Percentiles rank a stretch among this genome's conserved stretches.
Conservation (phyloP, 2,113 vertebrate species). For the Zapus hudsonius region DNA sequence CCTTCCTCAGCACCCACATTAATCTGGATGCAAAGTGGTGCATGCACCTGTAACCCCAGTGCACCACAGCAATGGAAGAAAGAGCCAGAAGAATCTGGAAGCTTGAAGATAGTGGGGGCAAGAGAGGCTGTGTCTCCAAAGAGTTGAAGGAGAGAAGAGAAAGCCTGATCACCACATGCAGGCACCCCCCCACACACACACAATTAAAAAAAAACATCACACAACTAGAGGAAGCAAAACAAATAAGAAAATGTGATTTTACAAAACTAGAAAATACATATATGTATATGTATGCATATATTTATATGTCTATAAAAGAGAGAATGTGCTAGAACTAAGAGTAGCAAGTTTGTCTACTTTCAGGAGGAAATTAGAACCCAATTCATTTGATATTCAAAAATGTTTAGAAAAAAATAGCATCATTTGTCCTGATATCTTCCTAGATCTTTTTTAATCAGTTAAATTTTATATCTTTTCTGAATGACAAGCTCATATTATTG, state of each 20-base stretch:
- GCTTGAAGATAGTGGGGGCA: neutral
- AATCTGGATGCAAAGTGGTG: no score
- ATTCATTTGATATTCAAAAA: neutral
- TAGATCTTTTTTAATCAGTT: conserved; percentile 23
- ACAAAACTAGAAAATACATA: neutral
- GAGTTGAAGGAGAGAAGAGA: neutral
- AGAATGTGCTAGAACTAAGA: neutral
- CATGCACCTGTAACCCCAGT: neutral
- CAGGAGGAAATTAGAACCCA: neutral
- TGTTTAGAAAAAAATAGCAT: neutral
- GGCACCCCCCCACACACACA: neutral
- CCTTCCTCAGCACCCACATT: no score
- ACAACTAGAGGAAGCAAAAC: neutral
- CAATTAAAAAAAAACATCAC: no score
- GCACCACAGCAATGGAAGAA: no score
- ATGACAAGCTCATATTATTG: neutral
- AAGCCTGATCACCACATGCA: neutral
- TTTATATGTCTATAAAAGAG: neutral
- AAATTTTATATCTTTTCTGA: neutral
- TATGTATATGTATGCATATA: rapidly evolving
- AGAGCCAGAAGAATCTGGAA: no score
- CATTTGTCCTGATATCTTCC: neutral
- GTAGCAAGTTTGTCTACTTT: neutral
- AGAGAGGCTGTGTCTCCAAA: neutral
- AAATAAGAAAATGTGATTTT: neutral